phyloP scores from a whole-genome alignment of 92 coral and sea anemone species.

The Siderastrea siderea region DNA sequence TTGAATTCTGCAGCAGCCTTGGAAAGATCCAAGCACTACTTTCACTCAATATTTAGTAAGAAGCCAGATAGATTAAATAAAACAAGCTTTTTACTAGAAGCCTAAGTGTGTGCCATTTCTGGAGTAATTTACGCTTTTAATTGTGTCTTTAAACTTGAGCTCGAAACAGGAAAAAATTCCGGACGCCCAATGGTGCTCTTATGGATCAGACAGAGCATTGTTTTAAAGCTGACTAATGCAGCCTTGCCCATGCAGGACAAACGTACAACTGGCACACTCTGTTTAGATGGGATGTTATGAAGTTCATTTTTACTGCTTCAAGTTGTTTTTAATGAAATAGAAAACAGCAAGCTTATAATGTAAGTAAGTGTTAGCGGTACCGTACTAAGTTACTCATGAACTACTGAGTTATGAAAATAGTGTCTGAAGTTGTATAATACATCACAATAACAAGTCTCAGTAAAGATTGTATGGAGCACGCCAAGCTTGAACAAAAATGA shows the following conservation, averaged over 20 bases:
- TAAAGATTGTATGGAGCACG: background rate
- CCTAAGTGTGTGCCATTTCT: background rate
- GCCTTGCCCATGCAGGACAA: too few species aligned
- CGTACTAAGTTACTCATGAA: background rate
- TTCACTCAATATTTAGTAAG: too few species aligned
- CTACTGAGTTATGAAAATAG: background rate
- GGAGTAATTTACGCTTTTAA: background rate
- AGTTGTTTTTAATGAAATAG: too few species aligned
- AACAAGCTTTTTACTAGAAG: background rate
- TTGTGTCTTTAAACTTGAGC: too few species aligned
- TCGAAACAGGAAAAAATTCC: slow-evolving; percentile 29
- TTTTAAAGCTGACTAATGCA: background rate
- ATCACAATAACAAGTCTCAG: background rate
- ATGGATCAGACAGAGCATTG: background rate
- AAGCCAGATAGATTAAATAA: background rate
- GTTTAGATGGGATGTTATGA: too few species aligned
- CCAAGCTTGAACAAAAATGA: background rate
- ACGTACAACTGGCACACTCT: too few species aligned
- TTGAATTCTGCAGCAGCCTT: too few species aligned
- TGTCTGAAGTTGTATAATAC: background rate
- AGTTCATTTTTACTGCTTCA: too few species aligned
- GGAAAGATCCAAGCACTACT: too few species aligned
- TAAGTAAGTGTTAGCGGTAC: background rate
- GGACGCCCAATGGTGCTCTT: background rate
- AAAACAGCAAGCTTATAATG: too few species aligned